Evolutionary conservation across 2,797 vertebrate genomes (phyloP), one percentile per base, ranked within the genome.

Genomic region (Caiman crocodilus): DNA sequence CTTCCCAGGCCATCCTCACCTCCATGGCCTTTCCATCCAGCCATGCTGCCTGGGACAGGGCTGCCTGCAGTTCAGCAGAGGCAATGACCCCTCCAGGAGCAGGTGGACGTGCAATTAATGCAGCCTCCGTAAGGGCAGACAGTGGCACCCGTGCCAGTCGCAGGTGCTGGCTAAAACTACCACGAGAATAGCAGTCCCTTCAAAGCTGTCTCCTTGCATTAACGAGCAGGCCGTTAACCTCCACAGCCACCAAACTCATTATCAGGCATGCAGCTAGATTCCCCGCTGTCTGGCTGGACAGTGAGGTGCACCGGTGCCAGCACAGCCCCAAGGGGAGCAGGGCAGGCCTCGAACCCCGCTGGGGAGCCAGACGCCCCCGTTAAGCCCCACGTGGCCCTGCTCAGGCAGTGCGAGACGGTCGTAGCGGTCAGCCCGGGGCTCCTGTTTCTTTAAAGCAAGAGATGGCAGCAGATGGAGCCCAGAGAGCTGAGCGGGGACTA

Each of bases 1-100:
- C n/a, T 32, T 28, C 64, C n/a, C 64, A 2, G 12, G 84, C 23
- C 14, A 0, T 2, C 14, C 63, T 63, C 58, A 3, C 61, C 58
- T 18, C 73, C 0, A 2, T 50, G 1, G 20, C 4, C 2, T 14
- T 14, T 12, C 20, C 13, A 71, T 16, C 58, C 15, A 59, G 6
- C 6, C 60, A 20, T 12, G 60, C 32, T 15, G 0, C 0, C 2
- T 0, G 60, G 64, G 75, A 26, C 83, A 30, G 42, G 42, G 42
- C 42, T 50, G 9, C 42, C 9, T 50, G 42, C 42, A 11, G 42
- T 10, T 79, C 74, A 50, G 74, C 1, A 35, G 79, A 11, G 42
- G 2, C 12, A 13, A 56, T 26, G 76, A 65, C 61, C 2, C 4
- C 21, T 14, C 87, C 28, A 82, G 74, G 82, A 79, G 7, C 0